Evolutionary conservation across 2,113 vertebrate species (phyloP), one percentile per base, ranked within the genome.

Genomic region (Baryphthengus martii): DNA sequence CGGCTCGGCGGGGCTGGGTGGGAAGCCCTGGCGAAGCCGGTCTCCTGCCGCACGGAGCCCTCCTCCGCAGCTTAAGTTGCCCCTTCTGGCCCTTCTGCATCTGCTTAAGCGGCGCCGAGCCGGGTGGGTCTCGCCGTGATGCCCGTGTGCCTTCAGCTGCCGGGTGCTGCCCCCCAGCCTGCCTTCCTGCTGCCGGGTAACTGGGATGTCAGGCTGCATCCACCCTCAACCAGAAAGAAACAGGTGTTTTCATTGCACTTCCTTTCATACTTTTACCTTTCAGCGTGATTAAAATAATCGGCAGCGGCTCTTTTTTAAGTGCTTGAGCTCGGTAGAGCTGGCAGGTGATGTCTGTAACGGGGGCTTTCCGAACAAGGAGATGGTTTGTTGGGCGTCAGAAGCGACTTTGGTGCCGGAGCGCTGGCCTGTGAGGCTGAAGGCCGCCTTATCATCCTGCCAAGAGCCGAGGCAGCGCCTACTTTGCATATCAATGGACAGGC

Each of bases 141-240:
- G 55, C 62, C 62, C 14, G 35, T 3, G 24, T 20, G 55, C 44
- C 65, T 11, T 31, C 72, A 2, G 4, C 42, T 37, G 65, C 44
- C 15, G 0, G 26, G 5, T 15, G 81, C 59, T 28, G 50, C 44
- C 44, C 44, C 17, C n/a, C 0, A 3, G 26, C 33, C 28, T 42
- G 2, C 37, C 66, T 3, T 5, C 17, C 3, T 5, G 2, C 39
- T 3, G 73, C 75, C 5, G 35, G 45, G 31, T 2, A 0, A 2
- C 52, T 0, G 56, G 16, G 17, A 1, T 5, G 9, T 2, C 58
- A 1, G 62, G 25, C 3, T 12, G 72, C 39, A 8, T 3, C 74
- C 5, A 5, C 70, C 0, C 23, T 12, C 45, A 0, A 0, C 42
- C n/a, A 0, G 45, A 2, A 13, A 2, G 9, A 7, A 11, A 0